Percentiles rank a stretch among this genome's conserved stretches.
Conservation (phyloP, 2,113 vertebrate genomes). For the Cricetomys ansorgei region DNA sequence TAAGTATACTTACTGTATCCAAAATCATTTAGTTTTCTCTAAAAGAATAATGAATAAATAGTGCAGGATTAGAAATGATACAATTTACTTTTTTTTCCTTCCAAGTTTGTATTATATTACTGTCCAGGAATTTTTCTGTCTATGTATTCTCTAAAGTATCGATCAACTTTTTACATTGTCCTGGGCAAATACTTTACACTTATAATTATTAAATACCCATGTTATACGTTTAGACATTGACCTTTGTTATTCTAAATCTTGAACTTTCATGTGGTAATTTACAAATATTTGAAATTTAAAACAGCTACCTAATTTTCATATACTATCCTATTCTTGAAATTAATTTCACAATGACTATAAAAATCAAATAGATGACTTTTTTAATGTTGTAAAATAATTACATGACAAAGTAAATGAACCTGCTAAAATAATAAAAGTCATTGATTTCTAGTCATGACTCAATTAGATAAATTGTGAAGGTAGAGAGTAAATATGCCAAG, state of each 20-base stretch:
- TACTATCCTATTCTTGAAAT: background rate
- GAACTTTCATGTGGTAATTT: background rate
- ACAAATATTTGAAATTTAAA: background rate
- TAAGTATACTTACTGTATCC: background rate
- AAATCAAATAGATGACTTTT: background rate
- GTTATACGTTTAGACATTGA: background rate
- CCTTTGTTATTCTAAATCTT: background rate
- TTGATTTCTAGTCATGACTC: background rate
- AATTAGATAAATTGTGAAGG: background rate
- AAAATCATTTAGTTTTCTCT: background rate
- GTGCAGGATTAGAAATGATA: background rate
- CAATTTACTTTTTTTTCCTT: background rate
- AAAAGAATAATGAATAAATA: background rate
- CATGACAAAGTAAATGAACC: background rate
- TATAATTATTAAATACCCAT: background rate
- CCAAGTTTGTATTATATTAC: background rate
- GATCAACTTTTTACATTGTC: background rate
- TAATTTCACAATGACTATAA: background rate
- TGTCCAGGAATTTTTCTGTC: background rate
- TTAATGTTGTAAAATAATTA: slow-evolving; percentile 45
- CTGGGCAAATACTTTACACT: background rate
- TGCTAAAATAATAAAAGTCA: background rate
- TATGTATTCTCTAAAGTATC: background rate
- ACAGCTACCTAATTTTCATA: background rate
- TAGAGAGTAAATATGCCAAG: background rate